Evolutionary conservation across 1,140 invertebrate species (phyloP).

Genomic region (Anastrepha obliqua): DNA sequence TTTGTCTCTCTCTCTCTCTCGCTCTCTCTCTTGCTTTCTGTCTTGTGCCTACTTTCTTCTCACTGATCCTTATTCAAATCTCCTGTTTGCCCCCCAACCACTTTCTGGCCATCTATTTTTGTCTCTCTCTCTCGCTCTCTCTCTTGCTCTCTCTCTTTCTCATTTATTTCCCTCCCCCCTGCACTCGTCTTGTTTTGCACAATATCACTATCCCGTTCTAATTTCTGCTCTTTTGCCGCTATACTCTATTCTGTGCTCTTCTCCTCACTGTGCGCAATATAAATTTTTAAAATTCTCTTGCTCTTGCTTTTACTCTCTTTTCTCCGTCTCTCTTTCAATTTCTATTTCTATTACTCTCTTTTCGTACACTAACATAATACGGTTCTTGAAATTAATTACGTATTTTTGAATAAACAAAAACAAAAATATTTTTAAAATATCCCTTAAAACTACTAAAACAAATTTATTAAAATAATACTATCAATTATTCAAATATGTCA

Average conservation of each 20-base stretch:
- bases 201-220: background rate
- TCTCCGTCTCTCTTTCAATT: background rate
- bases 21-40: background rate
- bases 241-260: background rate
- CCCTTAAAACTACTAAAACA: background rate
- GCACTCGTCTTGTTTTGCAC: too few species aligned
- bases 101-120: background rate
- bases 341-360: background rate
- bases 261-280: slow-evolving; percentile 16
- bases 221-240: background rate
- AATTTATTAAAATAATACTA: slow-evolving; percentile 18
- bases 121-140: slow-evolving; percentile 20
- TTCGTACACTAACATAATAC: background rate
- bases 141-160: slow-evolving; percentile 44
- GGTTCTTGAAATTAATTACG: slow-evolving; percentile 8
- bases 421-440: slow-evolving; percentile 34
- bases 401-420: slow-evolving; percentile 37
- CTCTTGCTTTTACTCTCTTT: slow-evolving; percentile 46
- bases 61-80: too few species aligned
- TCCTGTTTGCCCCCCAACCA: too few species aligned
- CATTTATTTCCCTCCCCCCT: background rate
- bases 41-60: background rate
- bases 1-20: background rate
- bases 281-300: background rate
- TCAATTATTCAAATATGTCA: slow-evolving; percentile 17